phyloP scores from a whole-genome alignment of 53 echinoderm and acorn worm genomes.

The Luidia sarsii region DNA sequence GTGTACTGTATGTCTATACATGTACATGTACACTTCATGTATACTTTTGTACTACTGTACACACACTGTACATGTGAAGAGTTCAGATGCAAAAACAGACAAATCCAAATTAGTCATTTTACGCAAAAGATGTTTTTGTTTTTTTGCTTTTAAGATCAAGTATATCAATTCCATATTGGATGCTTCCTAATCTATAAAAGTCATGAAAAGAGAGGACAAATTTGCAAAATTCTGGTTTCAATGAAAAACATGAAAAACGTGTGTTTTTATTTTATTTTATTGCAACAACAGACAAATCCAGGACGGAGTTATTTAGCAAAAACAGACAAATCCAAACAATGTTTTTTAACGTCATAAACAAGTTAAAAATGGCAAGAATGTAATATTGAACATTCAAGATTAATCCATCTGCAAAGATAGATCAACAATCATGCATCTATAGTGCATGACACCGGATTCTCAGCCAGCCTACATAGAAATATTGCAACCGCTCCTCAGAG shows the following conservation, averaged over 20 bases:
- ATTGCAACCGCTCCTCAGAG: too few relatives aligned
- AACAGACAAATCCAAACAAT: neutral
- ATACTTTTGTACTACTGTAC: too few relatives aligned
- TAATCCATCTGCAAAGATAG: too few relatives aligned
- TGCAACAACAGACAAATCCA: conserved; percentile 30
- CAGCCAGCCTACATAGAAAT: too few relatives aligned
- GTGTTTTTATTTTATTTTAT: conserved; percentile 4
- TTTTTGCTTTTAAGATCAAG: neutral
- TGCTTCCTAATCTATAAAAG: neutral
- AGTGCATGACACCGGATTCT: too few relatives aligned
- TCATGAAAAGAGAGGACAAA: conserved; percentile 1
- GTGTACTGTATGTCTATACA: too few relatives aligned
- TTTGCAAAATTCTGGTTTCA: conserved; percentile 9
- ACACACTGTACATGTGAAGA: neutral
- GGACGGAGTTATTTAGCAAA: neutral
- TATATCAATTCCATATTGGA: neutral
- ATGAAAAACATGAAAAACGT: conserved; percentile 7
- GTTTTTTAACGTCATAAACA: too few relatives aligned
- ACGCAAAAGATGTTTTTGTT: neutral
- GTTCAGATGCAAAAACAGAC: neutral
- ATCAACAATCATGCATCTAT: too few relatives aligned
- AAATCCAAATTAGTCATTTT: neutral
- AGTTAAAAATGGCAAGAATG: too few relatives aligned
- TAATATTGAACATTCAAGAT: too few relatives aligned
- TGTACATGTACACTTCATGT: too few relatives aligned